Conservation (phyloP, 2,888 invertebrate genomes). For the Epinotia brunnichana region DNA sequence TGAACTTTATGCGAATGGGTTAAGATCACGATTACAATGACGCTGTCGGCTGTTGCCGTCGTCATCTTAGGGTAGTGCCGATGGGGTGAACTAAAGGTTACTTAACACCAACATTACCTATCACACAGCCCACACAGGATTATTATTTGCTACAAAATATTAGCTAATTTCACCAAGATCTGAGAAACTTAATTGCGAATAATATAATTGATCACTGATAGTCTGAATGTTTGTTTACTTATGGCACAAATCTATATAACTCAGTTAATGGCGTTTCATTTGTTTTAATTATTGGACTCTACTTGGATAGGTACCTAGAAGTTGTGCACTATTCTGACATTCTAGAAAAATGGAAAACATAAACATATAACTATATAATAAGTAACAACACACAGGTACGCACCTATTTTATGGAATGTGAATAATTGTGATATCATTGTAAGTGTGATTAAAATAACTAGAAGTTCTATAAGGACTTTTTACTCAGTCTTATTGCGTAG, state of each 20-base stretch:
- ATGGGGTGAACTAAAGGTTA: background rate
- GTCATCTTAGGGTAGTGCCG: background rate
- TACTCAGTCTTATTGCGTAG: slow-evolving; percentile 73
- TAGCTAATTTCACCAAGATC: background rate
- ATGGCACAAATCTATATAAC: slow-evolving; percentile 28
- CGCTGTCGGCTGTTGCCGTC: background rate
- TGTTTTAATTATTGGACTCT: background rate
- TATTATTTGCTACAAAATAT: background rate
- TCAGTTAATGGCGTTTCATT: background rate
- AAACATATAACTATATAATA: slow-evolving; percentile 34
- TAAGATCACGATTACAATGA: background rate
- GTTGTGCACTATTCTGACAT: slow-evolving; percentile 26
- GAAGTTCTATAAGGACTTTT: slow-evolving; percentile 42
- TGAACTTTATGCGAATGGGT: background rate
- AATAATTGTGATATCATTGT: slow-evolving; percentile 40
- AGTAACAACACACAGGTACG: slow-evolving; percentile 29
- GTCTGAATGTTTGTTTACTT: slow-evolving; percentile 1
- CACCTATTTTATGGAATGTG: slow-evolving; percentile 40
- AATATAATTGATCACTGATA: slow-evolving; percentile 4
- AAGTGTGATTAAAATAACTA: slow-evolving; percentile 49
- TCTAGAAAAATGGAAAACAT: slow-evolving; percentile 36
- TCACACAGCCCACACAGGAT: background rate
- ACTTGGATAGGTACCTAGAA: background rate
- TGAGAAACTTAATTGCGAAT: background rate
- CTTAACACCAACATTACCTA: background rate